Base-by-base conservation (phyloP, 2,113 vertebrate genomes). In the Dolichallabes microphthalmus region DNA sequence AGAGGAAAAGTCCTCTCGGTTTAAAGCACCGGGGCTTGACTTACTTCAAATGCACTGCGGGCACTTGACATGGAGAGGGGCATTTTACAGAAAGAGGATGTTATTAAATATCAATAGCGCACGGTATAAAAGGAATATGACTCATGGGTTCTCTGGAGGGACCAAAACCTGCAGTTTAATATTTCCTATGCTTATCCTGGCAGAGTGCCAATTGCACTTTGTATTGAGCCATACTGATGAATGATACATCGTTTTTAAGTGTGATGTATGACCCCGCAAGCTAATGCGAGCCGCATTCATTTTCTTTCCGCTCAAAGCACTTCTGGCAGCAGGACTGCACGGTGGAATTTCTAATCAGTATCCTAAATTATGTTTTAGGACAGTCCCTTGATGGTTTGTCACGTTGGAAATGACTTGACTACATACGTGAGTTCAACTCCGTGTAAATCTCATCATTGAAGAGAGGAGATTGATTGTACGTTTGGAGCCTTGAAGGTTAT, bases 391-490 rank as follows among this genome's bases (percentile, higher is more conserved):
- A 82, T 80, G 22, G 50, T 80, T 69, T 58, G 50, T 90, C 68
- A 66, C 84, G 81, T 89, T 87, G 86, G 82, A 78, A 86, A 90
- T 89, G 27, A 60, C 2, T 80, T 64, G 50, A 53, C 77, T 20
- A 84, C 25, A 61, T 61, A 66, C 3, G 68, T 32, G 66, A 80
- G 45, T 80, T 75, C 66, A 80, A 61, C 60, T 75, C 57, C 75
- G 57, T 22, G n/a, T 57, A 76, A 58, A 55, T 8, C 60, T 25
- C 12, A 60, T 81, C 69, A n/a, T 69, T 81, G 15, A 32, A 84
- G 60, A 76, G 35, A 77, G n/a, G 15, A 76, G 32, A 78, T 83
- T 60, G 64, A 32, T 57, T 68, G 35, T 73, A 50, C 53, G 68
- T 55, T 25, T 30, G 20, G 17, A 80, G 82, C 27, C 35, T 69